Conservation (phyloP, 2,113 vertebrate species). For the Trematomus loennbergii region DNA sequence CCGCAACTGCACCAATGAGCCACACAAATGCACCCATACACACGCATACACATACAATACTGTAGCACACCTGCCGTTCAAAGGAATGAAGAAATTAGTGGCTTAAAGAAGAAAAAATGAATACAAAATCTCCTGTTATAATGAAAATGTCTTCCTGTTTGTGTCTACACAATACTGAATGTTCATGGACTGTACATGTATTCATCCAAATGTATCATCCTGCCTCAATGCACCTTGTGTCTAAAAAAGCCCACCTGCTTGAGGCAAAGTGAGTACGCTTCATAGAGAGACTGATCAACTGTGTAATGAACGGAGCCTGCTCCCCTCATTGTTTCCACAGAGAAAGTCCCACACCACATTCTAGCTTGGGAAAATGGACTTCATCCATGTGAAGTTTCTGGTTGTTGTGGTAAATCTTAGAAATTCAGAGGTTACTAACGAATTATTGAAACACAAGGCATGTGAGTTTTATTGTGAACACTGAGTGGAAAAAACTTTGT, state of each 20-base stretch:
- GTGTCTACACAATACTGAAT: conserved; percentile 22
- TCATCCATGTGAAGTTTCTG: conserved; percentile 59
- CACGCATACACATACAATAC: neutral
- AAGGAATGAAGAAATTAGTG: neutral
- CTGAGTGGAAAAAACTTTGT: conserved; percentile 57
- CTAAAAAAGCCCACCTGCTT: conserved; percentile 55
- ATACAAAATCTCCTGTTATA: conserved; percentile 32
- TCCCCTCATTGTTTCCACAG: conserved; percentile 76
- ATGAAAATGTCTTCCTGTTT: conserved; percentile 2
- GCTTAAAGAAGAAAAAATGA: conserved; percentile 14
- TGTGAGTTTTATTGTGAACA: conserved; percentile 66
- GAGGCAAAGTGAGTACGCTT: conserved; percentile 53
- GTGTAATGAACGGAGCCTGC: conserved; percentile 55
- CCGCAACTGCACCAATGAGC: too few species aligned
- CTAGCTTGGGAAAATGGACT: conserved; percentile 68
- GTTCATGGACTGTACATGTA: conserved; percentile 16
- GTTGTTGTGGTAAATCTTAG: conserved; percentile 60
- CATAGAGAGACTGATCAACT: conserved; percentile 60
- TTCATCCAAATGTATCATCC: conserved; percentile 28
- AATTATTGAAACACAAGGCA: conserved; percentile 59
- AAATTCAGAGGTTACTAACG: conserved; percentile 58
- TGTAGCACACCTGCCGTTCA: neutral
- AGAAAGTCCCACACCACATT: conserved; percentile 66
- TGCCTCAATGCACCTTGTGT: conserved; percentile 52
- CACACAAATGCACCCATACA: neutral